Evolutionary conservation across 1,140 invertebrate genomes (phyloP), one percentile per base, ranked within the genome.

Genomic region (Gonioctena quinquepunctata): DNA sequence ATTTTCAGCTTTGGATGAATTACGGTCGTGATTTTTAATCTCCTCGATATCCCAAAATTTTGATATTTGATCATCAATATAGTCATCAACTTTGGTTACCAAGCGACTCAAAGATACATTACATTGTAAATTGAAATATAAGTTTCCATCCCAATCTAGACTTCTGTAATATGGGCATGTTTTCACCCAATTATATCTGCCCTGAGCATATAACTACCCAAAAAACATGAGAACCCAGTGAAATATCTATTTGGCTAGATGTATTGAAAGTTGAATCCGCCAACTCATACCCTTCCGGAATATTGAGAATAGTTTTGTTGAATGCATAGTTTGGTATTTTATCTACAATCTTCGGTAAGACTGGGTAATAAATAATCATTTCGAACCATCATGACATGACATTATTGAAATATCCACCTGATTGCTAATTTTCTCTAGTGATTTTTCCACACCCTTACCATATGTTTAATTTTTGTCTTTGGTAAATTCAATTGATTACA

Each of bases 121-220:
- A n/a, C n/a, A n/a, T n/a, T n/a, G n/a, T n/a, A n/a, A n/a, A n/a
- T n/a, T n/a, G n/a, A n/a, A n/a, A n/a, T n/a, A n/a, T n/a, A n/a
- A n/a, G n/a, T n/a, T 80, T 23, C 81, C 77, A 80, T 2, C 79
- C 79, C 23, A 80, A 69, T 27, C n/a, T 52, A 2, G 72, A 72
- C 48, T 76, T 54, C 57, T 78, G 75, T 3, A 77, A 50, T 7
- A 72, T 71, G 16, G 66, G 68, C 0, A 33, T 1, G 13, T 74
- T 23, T 25, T 22, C 57, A 11, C 23, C 50, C 13, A 74, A 48
- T 60, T 52, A 8, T 22, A 72, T 63, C 56, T 62, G 69, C 2
- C 61, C 66, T 5, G 23, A 3, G 8, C 59, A 48, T 56, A 81
- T 21, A 50, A 81, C 62, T n/a, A 75, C 69, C 49, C 65, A 81